Evolutionary conservation across 2,888 invertebrate genomes (phyloP).

Genomic region (Eristalinus aeneus): DNA sequence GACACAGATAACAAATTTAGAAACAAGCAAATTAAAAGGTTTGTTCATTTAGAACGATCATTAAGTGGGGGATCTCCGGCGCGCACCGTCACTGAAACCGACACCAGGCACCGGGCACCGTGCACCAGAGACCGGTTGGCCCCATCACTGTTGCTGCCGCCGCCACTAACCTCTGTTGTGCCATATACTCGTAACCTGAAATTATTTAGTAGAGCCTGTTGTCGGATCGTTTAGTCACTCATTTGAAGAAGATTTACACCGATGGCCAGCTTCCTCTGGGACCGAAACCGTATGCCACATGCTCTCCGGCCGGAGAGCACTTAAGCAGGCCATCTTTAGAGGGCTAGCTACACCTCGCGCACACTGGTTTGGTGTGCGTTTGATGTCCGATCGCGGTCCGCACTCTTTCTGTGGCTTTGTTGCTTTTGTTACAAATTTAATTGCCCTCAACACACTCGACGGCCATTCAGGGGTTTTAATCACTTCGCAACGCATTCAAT

Average conservation of each 20-base stretch:
- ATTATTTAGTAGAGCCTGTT: slow-evolving; percentile 69
- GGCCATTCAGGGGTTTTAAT: slow-evolving; percentile 66
- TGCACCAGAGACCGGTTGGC: slow-evolving; percentile 63
- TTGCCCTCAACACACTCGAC: slow-evolving; percentile 65
- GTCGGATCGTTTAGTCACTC: slow-evolving; percentile 72
- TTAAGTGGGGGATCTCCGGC: slow-evolving; percentile 62
- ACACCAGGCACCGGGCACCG: background rate
- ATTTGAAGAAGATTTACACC: slow-evolving; percentile 71
- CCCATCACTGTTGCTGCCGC: slow-evolving; percentile 14
- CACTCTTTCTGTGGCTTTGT: slow-evolving; percentile 18
- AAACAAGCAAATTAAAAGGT: slow-evolving; percentile 74
- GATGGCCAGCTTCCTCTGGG: slow-evolving; percentile 66
- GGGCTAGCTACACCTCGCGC: background rate
- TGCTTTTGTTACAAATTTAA: slow-evolving; percentile 69
- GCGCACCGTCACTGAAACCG: slow-evolving; percentile 12
- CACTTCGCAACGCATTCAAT: slow-evolving; percentile 68
- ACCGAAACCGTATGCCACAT: slow-evolving; percentile 60
- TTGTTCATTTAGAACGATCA: slow-evolving; percentile 73
- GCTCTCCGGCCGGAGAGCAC: slow-evolving; percentile 6
- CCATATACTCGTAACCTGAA: slow-evolving; percentile 57
- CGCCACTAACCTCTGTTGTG: slow-evolving; percentile 35
- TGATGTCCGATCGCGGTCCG: background rate
- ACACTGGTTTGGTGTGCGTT: background rate
- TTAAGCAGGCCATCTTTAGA: background rate
- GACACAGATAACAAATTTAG: slow-evolving; percentile 72